A percentile compares a stretch with the other conserved stretches of the same genome.
Evolutionary conservation across 1,140 invertebrate genomes (phyloP).

Genomic region (Cepaea nemoralis): DNA sequence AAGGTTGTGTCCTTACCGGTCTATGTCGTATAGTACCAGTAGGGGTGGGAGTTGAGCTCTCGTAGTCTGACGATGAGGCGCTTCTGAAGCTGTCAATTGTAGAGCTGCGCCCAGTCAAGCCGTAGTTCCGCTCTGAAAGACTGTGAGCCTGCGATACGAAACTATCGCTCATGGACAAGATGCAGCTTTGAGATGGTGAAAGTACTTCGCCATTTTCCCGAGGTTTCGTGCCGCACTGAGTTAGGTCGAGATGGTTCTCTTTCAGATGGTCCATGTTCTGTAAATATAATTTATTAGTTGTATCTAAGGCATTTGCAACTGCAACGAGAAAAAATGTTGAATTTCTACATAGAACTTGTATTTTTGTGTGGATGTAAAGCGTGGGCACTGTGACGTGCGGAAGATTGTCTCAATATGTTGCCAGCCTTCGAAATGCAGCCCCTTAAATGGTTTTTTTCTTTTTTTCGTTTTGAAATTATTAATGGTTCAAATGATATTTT

Average conservation of each 20-base stretch:
- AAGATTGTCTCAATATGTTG: no score
- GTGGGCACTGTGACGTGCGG: no score
- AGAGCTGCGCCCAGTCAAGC: background rate
- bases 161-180: slow-evolving; percentile 19
- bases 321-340: no score
- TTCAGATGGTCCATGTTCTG: background rate
- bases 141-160: slow-evolving; percentile 27
- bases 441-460: no score
- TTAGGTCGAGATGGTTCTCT: background rate
- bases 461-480: no score
- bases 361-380: no score
- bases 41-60: background rate
- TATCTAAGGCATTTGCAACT: no score
- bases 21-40: slow-evolving; percentile 3
- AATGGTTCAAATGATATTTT: no score
- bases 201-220: slow-evolving; percentile 6
- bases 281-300: no score
- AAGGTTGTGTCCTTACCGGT: background rate
- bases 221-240: background rate
- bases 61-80: background rate
- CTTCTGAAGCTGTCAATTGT: slow-evolving; percentile 18
- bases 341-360: no score
- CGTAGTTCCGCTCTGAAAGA: background rate
- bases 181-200: slow-evolving; percentile 14
- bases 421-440: no score